These are phyloP conservation scores for Tryphoninae sp. DNA, from an alignment of 2,888 invertebrate species.

Conservation along the genomic window DNA sequence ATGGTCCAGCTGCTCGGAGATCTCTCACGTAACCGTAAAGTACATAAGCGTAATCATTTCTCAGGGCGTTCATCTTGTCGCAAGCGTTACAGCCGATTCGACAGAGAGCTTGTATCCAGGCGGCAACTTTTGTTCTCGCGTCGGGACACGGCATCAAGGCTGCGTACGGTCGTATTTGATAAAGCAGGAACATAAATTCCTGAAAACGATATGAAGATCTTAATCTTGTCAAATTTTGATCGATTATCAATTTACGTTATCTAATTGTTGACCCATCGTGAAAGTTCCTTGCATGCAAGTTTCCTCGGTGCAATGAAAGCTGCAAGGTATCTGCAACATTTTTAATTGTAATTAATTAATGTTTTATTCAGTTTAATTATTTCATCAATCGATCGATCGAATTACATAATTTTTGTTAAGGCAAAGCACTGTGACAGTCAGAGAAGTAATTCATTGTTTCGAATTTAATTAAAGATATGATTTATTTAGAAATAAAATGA, in stretches of 20 bases:
- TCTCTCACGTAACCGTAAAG: constrained; percentile 81
- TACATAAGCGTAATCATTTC: constrained; percentile 84
- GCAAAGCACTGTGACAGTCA: too few relatives aligned
- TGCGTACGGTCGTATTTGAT: constrained; percentile 81
- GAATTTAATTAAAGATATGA: too few relatives aligned
- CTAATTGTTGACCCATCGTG: constrained; percentile 67
- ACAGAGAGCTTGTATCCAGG: constrained; percentile 83
- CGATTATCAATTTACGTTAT: constrained; percentile 58
- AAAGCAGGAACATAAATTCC: constrained; percentile 82
- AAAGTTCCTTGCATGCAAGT: constrained; percentile 56
- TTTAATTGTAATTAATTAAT: constrained; percentile 1
- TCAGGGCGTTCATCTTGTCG: constrained; percentile 82
- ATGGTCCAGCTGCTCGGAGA: constrained; percentile 82
- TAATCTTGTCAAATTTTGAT: background rate
- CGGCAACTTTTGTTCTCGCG: constrained; percentile 81
- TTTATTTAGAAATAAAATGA: background rate
- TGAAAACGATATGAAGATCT: constrained; percentile 68
- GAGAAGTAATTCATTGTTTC: too few relatives aligned
- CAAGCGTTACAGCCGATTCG: constrained; percentile 81
- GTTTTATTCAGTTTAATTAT: background rate
- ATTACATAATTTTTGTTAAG: background rate
- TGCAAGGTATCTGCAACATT: constrained; percentile 65
- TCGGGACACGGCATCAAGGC: constrained; percentile 79
- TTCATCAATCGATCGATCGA: background rate
- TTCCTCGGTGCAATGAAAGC: constrained; percentile 63